Evolutionary conservation across 1,140 invertebrate genomes (phyloP), one percentile per base, ranked within the genome.

Genomic region (Monochamus saltuarius): DNA sequence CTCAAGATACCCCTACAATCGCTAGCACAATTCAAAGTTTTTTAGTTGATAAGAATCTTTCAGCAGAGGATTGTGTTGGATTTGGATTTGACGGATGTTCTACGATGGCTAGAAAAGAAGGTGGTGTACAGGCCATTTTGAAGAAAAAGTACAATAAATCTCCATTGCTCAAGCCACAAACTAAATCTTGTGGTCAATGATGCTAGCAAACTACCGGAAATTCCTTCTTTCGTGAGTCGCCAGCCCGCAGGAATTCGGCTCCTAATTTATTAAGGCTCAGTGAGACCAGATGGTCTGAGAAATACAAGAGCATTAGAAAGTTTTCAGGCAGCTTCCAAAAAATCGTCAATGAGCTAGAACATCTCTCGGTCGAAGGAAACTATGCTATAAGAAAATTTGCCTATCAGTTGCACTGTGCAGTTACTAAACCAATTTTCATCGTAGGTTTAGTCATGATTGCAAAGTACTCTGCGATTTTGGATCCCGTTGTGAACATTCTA

Each of bases 101-200:
- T 47, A 67, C 62, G 9, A 75, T 74, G 71, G 56, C 70, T 35
- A 71, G 68, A 38, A 70, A 71, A 58, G 65, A 70, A 9, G 61
- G 53, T 52, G 70, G 74, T n/a, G 70, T 74, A 35, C 66, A 70
- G 66, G 45, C 49, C 7, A 68, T 73, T 59, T 59, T 75, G 17
- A 65, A 61, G 56, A 59, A 70, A 57, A 73, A 70, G 59, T 73
- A 70, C 72, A 13, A 55, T 73, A 34, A 75, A 59, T 63, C 74
- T 77, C 62, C 72, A 77, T 67, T 77, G 69, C 54, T 61, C 71
- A 46, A 66, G 39, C 46, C 75, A 76, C 59, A 74, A 69, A 64
- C 59, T 77, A 13, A 75, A 77, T 67, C 62, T 77, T 55, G 72
- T 76, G 16, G 60, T 75, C 2, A 77, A 76, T 74, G 22, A 29